Conservation (phyloP, 64 coral and sea anemone genomes). For the Actinia equina region DNA sequence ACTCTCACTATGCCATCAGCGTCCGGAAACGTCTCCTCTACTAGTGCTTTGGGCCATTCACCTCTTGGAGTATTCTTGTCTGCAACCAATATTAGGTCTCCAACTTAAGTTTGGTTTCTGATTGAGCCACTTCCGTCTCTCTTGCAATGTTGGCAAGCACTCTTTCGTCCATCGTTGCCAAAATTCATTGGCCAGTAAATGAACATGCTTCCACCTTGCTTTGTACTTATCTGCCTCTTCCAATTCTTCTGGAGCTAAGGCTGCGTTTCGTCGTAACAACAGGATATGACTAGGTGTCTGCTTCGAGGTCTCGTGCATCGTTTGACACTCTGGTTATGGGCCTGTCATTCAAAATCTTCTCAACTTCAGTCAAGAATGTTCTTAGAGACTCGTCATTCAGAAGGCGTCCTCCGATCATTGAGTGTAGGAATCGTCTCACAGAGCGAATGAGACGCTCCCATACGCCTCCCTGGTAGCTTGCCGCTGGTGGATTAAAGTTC, state of each 20-base stretch:
- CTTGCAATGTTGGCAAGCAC: constrained; percentile 40
- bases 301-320: constrained; percentile 36
- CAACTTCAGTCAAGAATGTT: constrained; percentile 47
- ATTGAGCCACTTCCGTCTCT: constrained; percentile 47
- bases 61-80: constrained; percentile 39
- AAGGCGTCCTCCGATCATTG: constrained; percentile 45
- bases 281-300: constrained; percentile 40
- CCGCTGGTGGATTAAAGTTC: constrained; percentile 47
- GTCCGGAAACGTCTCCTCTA: constrained; percentile 36
- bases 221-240: constrained; percentile 29
- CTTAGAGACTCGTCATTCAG: constrained; percentile 34
- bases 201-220: constrained; percentile 54
- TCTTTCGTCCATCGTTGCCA: constrained; percentile 60
- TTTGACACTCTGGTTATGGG: constrained; percentile 29
- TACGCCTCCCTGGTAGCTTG: constrained; percentile 29
- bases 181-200: constrained; percentile 31
- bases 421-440: constrained; percentile 49
- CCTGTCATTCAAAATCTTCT: constrained; percentile 55
- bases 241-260: not conserved
- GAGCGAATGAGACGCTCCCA: constrained; percentile 47
- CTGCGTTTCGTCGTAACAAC: constrained; percentile 13
- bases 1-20: constrained; percentile 34
- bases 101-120: constrained; percentile 37
- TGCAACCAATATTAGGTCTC: constrained; percentile 23
- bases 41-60: constrained; percentile 51